Percentiles rank a stretch among this genome's conserved stretches.
phyloP scores from a whole-genome alignment of 2,113 vertebrate genomes.

The Camelus dromedarius region DNA sequence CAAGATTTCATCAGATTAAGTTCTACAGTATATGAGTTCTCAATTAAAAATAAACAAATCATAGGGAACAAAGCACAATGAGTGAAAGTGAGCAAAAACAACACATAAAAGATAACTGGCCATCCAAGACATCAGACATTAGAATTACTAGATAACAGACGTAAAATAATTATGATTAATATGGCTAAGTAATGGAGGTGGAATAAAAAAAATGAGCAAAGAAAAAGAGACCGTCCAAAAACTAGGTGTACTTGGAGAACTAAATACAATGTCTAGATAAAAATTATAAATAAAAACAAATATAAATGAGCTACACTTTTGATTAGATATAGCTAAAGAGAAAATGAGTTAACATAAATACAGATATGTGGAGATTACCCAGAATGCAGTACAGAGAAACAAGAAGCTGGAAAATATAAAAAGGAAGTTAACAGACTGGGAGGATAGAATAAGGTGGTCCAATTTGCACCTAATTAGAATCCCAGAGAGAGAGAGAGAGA shows the following conservation, averaged over 20 bases:
- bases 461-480: background rate
- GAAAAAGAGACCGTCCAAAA: background rate
- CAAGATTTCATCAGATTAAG: background rate
- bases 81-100: background rate
- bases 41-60: background rate
- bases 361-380: background rate
- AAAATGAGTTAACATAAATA: background rate
- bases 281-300: background rate
- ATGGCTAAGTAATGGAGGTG: background rate
- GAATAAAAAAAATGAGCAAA: slow-evolving; percentile 15
- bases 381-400: background rate
- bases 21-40: background rate
- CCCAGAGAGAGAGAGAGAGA: background rate
- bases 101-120: background rate
- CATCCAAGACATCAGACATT: background rate
- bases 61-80: background rate
- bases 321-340: background rate
- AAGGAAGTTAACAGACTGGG: background rate
- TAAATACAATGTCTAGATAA: background rate
- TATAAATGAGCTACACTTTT: background rate
- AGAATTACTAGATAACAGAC: background rate
- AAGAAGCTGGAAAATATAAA: background rate
- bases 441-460: background rate
- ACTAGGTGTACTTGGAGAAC: background rate
- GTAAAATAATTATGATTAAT: slow-evolving; percentile 19